Base-by-base conservation (phyloP, 2,888 invertebrate genomes). In the Hipparchia sbordonii region DNA sequence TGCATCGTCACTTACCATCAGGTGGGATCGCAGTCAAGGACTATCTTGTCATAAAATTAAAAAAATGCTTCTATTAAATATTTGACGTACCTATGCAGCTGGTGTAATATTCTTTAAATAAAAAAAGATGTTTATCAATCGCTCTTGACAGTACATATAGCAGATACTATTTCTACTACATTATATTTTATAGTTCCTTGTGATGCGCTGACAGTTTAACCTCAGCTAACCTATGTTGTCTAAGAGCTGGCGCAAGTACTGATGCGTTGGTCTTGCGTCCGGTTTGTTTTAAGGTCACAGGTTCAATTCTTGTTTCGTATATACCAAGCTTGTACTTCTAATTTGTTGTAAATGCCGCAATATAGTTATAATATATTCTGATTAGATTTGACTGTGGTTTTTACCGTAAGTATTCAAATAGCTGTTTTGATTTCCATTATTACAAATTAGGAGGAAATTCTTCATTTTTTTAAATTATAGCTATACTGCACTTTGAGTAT, bases 281-380 rank as follows among this genome's bases (percentile, higher is more conserved):
- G 57, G 23, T 23, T 57, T 13, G 57, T 8, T 23, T 23, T 57
- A 57, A 57, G 57, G 57, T 57, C 57, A 57, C 57, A 57, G 57
- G 57, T 57, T 57, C 23, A 57, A 13, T 56, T 13, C 48, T 52
- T 12, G 52, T 2, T 3, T 7, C 57, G 8, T 13, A 57, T 57
- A 57, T 23, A 13, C 8, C 57, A 57, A 57, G 23, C 57, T 57
- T 57, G 57, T 23, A 23, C 8, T 57, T 13, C 57, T 57, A 23
- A 57, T 57, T 57, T 23, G 8, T 56, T 56, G 2, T 56, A 56
- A 56, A 56, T 56, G 56, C 13, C 57, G 23, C 2, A 57, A 57
- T 23, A 56, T 56, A 56, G 8, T 56, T 13, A 1, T 56, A 56
- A 1, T 56, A 56, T 57, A 3, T 57, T 52, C 13, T 56, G 56